These are phyloP conservation scores for Euschistus heros DNA, from an alignment of 1,140 invertebrate species.

Conservation along the genomic window DNA sequence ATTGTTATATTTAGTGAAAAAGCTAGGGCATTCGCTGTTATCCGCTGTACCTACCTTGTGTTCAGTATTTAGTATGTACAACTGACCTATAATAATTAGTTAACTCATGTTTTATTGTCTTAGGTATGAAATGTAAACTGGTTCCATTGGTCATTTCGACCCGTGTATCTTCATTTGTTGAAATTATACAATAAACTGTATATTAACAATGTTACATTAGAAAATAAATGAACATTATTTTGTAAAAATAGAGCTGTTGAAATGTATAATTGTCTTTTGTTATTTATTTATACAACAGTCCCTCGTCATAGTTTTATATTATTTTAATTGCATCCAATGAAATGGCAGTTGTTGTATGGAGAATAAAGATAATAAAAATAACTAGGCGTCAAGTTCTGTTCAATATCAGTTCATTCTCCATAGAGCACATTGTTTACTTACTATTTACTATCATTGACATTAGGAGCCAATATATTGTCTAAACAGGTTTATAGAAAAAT, in stretches of 20 bases:
- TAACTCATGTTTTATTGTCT: no score
- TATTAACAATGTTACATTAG: conserved; percentile 13
- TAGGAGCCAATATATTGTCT: no score
- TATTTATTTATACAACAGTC: no score
- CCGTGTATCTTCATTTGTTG: conserved; percentile 5
- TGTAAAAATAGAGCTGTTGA: conserved; percentile 1
- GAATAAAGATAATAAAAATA: neutral
- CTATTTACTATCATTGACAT: no score
- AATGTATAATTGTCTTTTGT: no score
- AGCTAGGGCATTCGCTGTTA: conserved; percentile 1
- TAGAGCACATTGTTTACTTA: no score
- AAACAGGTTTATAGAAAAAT: no score
- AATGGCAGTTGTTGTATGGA: neutral
- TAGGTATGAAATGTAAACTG: neutral
- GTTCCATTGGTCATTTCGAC: neutral
- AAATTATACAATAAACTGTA: conserved; percentile 11
- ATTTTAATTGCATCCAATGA: neutral
- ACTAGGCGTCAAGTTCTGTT: neutral
- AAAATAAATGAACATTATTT: conserved; percentile 10
- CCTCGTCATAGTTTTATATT: no score
- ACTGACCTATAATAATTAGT: neutral
- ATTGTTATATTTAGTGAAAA: neutral
- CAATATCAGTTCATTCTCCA: neutral
- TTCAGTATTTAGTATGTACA: neutral
- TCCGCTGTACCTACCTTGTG: neutral